Percentiles rank a stretch among this genome's conserved stretches.
These are phyloP conservation scores for Isichthys henryi DNA, from an alignment of 2,113 vertebrate species.

Conservation along the genomic window DNA sequence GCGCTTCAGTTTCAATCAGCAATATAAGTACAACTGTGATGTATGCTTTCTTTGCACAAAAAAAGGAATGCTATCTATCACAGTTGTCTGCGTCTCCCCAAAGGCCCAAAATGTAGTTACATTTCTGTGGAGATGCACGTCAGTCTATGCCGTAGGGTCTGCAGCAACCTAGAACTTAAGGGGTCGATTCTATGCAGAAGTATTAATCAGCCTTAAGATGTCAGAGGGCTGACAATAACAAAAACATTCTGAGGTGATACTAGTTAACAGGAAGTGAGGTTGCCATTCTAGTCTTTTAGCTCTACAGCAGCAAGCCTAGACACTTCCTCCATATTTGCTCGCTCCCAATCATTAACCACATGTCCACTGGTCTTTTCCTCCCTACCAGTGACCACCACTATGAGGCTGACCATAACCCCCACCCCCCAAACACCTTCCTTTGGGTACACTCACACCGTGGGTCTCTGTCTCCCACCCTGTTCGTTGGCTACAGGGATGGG, in stretches of 20 bases:
- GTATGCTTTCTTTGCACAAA: not conserved
- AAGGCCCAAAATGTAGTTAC: too few relatives aligned
- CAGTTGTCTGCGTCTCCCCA: too few relatives aligned
- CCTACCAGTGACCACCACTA: not conserved
- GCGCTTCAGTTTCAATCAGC: not conserved
- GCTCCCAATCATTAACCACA: not conserved
- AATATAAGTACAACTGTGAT: not conserved
- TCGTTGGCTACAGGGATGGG: conserved; percentile 66
- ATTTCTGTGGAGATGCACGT: not conserved
- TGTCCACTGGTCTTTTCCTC: not conserved
- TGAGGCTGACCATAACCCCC: not conserved
- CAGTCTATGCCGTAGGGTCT: not conserved
- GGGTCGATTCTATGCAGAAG: not conserved
- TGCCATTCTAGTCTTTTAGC: not conserved
- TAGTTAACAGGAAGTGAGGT: not conserved
- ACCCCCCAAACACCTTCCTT: not conserved
- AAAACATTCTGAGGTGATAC: not conserved
- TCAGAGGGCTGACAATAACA: not conserved
- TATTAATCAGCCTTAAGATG: not conserved
- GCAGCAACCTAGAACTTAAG: not conserved
- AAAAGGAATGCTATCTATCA: not conserved
- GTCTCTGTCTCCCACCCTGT: conserved; percentile 77
- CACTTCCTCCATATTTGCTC: not conserved
- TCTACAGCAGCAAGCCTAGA: not conserved
- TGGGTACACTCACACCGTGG: conserved; percentile 82